Evolutionary conservation across 2,113 vertebrate species (phyloP).

Genomic region (Phyllostomus discolor): DNA sequence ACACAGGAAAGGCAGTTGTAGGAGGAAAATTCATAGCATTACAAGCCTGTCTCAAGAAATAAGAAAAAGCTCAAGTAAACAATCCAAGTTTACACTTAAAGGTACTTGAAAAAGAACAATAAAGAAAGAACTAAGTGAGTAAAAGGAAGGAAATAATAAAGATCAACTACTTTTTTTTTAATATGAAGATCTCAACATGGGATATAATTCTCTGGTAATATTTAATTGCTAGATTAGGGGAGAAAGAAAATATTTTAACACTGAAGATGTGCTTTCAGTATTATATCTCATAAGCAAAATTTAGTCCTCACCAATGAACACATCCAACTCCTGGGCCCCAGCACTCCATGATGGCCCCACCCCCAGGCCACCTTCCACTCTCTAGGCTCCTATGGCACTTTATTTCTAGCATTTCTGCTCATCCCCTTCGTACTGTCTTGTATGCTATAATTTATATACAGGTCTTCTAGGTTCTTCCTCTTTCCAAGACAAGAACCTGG

Average conservation of each 20-base stretch:
- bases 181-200: neutral
- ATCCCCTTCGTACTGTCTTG: rapidly evolving
- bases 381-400: neutral
- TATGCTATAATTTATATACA: neutral
- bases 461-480: neutral
- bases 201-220: neutral
- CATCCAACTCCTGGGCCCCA: neutral
- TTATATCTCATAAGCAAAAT: neutral
- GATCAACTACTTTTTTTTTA: too few species aligned
- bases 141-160: too few species aligned
- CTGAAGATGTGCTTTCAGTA: neutral
- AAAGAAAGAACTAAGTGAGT: too few species aligned
- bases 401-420: neutral
- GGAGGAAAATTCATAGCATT: too few species aligned
- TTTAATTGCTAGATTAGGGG: neutral
- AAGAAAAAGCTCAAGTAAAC: too few species aligned
- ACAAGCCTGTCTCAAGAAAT: too few species aligned
- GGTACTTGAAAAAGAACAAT: too few species aligned
- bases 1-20: too few species aligned
- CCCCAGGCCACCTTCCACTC: rapidly evolving
- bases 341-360: neutral
- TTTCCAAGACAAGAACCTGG: neutral
- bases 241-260: neutral
- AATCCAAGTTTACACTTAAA: too few species aligned
- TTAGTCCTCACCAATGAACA: neutral